phyloP scores from a whole-genome alignment of 1,140 invertebrate species.

The Wasmannia auropunctata region DNA sequence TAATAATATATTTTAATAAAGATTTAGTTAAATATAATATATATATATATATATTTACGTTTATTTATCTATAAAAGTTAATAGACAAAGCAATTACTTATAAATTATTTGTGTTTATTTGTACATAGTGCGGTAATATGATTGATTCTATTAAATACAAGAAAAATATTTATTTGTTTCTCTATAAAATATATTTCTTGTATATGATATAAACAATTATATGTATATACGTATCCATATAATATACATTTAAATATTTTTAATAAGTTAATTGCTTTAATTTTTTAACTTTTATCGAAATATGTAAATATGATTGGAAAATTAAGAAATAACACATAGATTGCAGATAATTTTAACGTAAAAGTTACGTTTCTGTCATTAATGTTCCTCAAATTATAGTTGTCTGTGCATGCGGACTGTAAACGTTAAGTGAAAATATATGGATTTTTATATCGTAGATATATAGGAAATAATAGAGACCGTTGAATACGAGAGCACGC shows the following conservation, averaged over 20 bases:
- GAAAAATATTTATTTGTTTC: not conserved
- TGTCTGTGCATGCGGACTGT: not conserved
- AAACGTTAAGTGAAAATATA: not conserved
- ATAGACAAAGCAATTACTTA: not conserved
- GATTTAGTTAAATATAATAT: no score
- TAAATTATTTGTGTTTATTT: not conserved
- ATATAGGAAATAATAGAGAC: not conserved
- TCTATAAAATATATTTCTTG: not conserved
- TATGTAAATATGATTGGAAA: not conserved
- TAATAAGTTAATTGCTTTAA: not conserved
- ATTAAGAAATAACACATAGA: not conserved
- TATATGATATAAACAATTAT: no score
- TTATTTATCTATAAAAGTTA: not conserved
- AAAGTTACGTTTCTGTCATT: conserved; percentile 1
- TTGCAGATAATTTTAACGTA: not conserved
- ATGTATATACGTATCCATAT: not conserved
- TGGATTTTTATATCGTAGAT: conserved; percentile 36
- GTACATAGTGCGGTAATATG: not conserved
- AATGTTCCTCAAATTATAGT: conserved; percentile 22
- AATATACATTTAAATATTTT: not conserved
- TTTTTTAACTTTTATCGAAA: not conserved
- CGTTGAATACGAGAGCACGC: not conserved
- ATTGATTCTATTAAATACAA: not conserved
- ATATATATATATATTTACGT: no score
- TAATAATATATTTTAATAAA: no score